A percentile compares a stretch with the other conserved stretches of the same genome.
Evolutionary conservation across 2,113 vertebrate species (phyloP).

Genomic region (Stigmatopora nigra): DNA sequence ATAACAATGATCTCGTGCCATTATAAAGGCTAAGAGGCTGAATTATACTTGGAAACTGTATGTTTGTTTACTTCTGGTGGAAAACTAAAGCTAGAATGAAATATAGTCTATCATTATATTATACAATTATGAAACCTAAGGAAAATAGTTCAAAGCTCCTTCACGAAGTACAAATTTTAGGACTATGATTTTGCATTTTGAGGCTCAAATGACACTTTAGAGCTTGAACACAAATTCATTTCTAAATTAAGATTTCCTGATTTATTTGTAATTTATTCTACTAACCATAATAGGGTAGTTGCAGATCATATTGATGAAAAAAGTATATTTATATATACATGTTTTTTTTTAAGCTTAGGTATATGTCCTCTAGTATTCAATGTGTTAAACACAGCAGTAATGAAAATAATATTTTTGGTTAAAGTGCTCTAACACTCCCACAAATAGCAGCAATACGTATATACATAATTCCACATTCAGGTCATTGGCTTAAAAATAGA

Average conservation of each 20-base stretch:
- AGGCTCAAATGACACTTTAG: not conserved
- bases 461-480: constrained; percentile 53
- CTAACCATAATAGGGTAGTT: not conserved
- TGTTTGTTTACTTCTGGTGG: constrained; percentile 15
- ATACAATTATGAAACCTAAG: not conserved
- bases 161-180: not conserved
- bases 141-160: too few relatives aligned
- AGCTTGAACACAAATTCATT: not conserved
- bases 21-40: constrained; percentile 53
- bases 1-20: not conserved
- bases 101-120: not conserved
- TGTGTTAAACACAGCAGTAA: constrained; percentile 15
- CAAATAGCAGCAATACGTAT: constrained; percentile 63
- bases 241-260: too few relatives aligned
- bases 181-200: not conserved
- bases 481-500: constrained; percentile 23
- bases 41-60: constrained; percentile 45
- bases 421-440: constrained; percentile 60
- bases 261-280: too few relatives aligned
- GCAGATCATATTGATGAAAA: not conserved
- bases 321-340: too few relatives aligned
- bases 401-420: constrained; percentile 52
- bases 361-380: too few relatives aligned
- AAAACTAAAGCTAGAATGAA: not conserved
- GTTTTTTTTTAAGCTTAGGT: too few relatives aligned